Base-by-base conservation (phyloP, 2,888 invertebrate genomes). In the Apodemia duryi region DNA sequence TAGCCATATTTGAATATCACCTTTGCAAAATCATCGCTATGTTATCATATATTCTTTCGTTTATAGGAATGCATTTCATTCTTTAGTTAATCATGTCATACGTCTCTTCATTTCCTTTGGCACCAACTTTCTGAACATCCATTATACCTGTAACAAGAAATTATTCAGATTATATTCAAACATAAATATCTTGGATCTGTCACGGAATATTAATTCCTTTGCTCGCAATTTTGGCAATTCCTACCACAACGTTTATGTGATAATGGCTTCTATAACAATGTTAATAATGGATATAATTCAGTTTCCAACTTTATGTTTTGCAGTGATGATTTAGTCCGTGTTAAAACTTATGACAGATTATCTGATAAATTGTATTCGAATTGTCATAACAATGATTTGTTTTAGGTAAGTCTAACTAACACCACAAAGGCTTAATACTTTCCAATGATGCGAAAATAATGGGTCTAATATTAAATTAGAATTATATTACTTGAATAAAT, bases 1-100 rank as follows among this genome's bases (percentile, higher is more conserved):
- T 77, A 74, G 90, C 91, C 91, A 91, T 91, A 82, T 79, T 82
- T 78, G 76, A 79, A 85, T 86, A 89, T 91, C 91, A 91, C 88
- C 91, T 91, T 75, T 82, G 82, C 75, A 80, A 75, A 84, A 79
- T 85, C 91, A 90, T 91, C 79, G 82, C 87, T 85, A 77, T 82
- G 82, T 80, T 76, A 64, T 69, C 71, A 72, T 73, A 65, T 69
- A 62, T 66, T 35, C 71, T 67, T 66, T 38, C 35, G 57, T 62
- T 51, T 61, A 60, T 38, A 38, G 2, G 57, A 70, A 72, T 73
- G 71, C 75, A 72, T 75, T 73, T 70, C 70, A 73, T 68, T 73
- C 71, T 73, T 61, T 51, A 62, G 10, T 74, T 69, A 72, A 69
- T 73, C 73, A 76, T 77, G 71, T 71, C 72, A 67, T 68, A 66